Base-by-base conservation (phyloP, 2,888 invertebrate genomes). In the Nomada lathburiana region DNA sequence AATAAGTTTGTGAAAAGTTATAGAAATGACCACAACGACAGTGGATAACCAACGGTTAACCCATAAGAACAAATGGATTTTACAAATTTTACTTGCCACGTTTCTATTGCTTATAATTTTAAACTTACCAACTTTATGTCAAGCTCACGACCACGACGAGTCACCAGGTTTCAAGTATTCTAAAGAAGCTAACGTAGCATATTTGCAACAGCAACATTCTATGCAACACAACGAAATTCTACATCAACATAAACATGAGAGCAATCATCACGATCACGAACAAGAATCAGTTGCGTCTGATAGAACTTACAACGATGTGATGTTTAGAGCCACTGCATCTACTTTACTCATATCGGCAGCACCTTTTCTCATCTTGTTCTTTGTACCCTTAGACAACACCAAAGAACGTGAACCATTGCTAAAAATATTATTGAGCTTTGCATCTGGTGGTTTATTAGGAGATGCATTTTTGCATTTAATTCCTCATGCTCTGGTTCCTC, bases 381-480 rank as follows among this genome's bases (percentile, higher is more conserved):
- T 98, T 82, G 98, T 99, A 89, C 99, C 99, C 0, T 95, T 99
- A 74, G 98, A 99, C 91, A 97, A 97, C 84, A 96, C 96, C 44
- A 96, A 96, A 74, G 97, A 97, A 90, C 97, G 98, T 93, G 96
- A 98, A 93, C 97, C 98, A 0, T 94, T 98, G 55, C 94, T 99
- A 10, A 99, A 99, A 94, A 96, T 99, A 80, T 95, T 99, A 65
- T 94, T 99, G 63, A 98, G 98, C 20, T 99, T 99, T 94, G 99
- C 98, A 0, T 98, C 98, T 1, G 98, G 99, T 60, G 98, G 99
- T 63, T 95, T 99, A 18, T 95, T 99, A 0, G 99, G 99, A 10
- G 99, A 99, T 95, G 99, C 99, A 0, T 99, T 99, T 94, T 95
- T 99, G 9, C 99, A 99, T 94, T 95, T 99, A 84, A 99, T 99